A percentile compares a stretch with the other conserved stretches of the same genome.
Evolutionary conservation across 2,113 vertebrate species (phyloP).

Genomic region (Epinephelus cyanopodus): DNA sequence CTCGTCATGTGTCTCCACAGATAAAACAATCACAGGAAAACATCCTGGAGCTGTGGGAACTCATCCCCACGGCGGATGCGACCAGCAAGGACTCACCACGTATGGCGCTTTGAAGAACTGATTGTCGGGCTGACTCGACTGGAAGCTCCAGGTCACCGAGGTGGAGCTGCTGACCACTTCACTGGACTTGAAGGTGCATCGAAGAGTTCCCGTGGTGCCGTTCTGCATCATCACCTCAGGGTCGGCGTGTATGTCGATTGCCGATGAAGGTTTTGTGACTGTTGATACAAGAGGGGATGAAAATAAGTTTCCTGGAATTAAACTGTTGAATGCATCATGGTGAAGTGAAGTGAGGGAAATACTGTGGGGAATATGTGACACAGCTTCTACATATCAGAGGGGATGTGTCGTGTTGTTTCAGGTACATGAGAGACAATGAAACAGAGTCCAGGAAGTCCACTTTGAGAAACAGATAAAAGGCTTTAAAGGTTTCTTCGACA

Average conservation of each 20-base stretch:
- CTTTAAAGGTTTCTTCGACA: not conserved
- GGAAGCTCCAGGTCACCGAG: slow-evolving; percentile 89
- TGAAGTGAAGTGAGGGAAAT: not conserved
- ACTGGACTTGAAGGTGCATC: slow-evolving; percentile 89
- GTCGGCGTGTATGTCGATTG: slow-evolving; percentile 88
- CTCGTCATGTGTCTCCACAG: not conserved
- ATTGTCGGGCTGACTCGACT: slow-evolving; percentile 80
- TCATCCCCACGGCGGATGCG: not conserved
- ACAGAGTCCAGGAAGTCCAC: slow-evolving; percentile 7
- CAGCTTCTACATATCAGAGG: not conserved
- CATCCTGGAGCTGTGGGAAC: slow-evolving; percentile 50
- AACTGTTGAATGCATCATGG: not conserved
- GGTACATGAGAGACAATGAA: slow-evolving; percentile 10
- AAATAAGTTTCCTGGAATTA: slow-evolving; percentile 3
- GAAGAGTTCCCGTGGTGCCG: slow-evolving; percentile 89
- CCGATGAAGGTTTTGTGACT: slow-evolving; percentile 74
- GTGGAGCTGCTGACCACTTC: slow-evolving; percentile 85
- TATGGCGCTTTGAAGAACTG: slow-evolving; percentile 46
- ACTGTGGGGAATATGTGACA: not conserved
- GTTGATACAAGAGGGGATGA: not conserved
- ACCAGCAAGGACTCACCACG: slow-evolving; percentile 74
- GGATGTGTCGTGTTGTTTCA: slow-evolving; percentile 19
- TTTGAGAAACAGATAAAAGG: not conserved
- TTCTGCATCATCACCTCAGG: slow-evolving; percentile 90
- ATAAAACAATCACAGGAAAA: slow-evolving; percentile 59